Evolutionary conservation across 2,113 vertebrate species (phyloP), one percentile per base, ranked within the genome.

Genomic region (Brachirus orientalis): DNA sequence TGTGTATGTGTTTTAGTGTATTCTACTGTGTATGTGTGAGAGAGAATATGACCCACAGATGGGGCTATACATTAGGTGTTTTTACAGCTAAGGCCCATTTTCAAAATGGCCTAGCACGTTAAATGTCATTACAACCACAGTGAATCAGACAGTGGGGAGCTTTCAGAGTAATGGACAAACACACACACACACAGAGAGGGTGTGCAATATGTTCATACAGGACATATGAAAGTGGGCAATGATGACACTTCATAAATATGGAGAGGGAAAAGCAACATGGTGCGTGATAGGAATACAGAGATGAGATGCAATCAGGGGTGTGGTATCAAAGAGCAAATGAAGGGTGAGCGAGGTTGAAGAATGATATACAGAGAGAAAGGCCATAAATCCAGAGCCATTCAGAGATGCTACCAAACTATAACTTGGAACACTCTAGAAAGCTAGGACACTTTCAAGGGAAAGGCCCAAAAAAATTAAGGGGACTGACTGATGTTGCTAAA

Each of bases 91-190:
- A 44, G 63, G 17, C 20, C 65, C 10, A 28, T 83, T 85, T 81
- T 63, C 17, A 76, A 75, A 70, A 75, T 68, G 63, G 58, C 65
- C 74, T 18, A 13, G 59, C 43, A 57, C 63, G 66, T 82, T 77
- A 72, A 77, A 72, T 63, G 83, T 75, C 60, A 79, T 77, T 69
- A 77, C 57, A 73, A 50, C 1, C 44, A 36, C 40, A 54, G 68
- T 73, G 79, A 62, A 70, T 83, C 64, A 74, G 53, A 45, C 20
- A 44, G 71, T n/a, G 20, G 58, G 56, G 80, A 20, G 75, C 80
- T 77, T 77, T 84, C 63, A 72, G 44, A 33, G 48, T 82, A 77
- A 88, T 83, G 65, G 71, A 40, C 59, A 64, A 37, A 28, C 48
- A 43, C 47, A 41, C 14, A 28, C 73, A 11, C 58, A 17, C 54